phyloP scores from a whole-genome alignment of 2,888 invertebrate species.

The Hydrotaea cyrtoneurina region DNA sequence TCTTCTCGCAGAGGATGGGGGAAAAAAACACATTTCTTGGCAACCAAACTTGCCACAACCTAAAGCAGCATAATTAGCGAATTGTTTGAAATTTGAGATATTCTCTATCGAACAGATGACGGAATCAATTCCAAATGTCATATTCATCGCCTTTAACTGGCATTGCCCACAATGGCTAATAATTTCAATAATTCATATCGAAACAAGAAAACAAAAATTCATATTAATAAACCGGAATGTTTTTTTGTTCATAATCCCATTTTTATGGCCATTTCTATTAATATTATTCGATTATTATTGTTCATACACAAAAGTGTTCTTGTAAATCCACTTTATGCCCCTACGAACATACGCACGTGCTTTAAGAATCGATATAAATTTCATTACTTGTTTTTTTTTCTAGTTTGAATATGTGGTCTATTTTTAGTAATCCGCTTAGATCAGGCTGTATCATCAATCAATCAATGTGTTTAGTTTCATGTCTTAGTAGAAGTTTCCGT shows the following conservation, averaged over 20 bases:
- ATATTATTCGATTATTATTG: slow-evolving; percentile 3
- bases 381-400: background rate
- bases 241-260: background rate
- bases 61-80: background rate
- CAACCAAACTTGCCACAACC: background rate
- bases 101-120: background rate
- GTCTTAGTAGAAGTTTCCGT: background rate
- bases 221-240: no score
- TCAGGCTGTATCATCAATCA: background rate
- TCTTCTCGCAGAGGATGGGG: background rate
- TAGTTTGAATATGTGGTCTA: background rate
- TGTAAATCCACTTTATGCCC: background rate
- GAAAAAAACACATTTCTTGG: background rate
- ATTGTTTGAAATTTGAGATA: background rate
- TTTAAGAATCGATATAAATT: background rate
- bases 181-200: no score
- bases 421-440: background rate
- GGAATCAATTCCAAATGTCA: background rate
- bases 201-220: no score
- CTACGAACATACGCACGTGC: background rate
- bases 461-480: background rate
- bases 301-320: background rate
- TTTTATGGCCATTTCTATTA: background rate
- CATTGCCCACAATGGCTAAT: no score
- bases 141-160: background rate